Conservation (phyloP, 2,113 vertebrate species). For the Pogona vitticeps region DNA sequence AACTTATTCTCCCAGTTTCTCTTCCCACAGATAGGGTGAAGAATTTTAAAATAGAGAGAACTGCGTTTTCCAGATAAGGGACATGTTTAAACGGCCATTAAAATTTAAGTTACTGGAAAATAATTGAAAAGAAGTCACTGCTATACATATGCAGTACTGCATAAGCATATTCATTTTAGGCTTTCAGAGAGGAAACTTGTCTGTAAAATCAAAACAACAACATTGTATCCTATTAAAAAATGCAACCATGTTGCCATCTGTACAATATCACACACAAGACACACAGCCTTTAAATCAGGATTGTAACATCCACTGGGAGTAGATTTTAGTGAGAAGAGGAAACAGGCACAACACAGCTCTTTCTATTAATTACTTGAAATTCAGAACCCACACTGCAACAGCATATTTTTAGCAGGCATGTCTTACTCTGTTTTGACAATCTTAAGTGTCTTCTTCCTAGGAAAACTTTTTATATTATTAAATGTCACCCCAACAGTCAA, state of each 20-base stretch:
- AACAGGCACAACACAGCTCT: not conserved
- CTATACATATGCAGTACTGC: too few species aligned
- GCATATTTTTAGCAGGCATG: not conserved
- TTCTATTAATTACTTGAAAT: not conserved
- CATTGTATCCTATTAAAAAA: not conserved
- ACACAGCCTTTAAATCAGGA: not conserved
- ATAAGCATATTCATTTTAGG: not conserved
- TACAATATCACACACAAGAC: not conserved
- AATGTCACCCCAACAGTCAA: not conserved
- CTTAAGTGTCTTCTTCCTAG: not conserved
- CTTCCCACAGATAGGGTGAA: too few species aligned
- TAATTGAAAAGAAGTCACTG: not conserved
- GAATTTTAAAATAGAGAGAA: too few species aligned
- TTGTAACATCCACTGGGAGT: not conserved
- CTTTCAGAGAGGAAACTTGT: not conserved
- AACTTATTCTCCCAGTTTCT: too few species aligned
- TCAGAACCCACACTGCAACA: not conserved
- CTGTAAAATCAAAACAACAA: not conserved
- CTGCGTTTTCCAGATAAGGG: not conserved
- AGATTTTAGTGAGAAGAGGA: not conserved
- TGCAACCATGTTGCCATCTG: not conserved
- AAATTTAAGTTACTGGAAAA: not conserved
- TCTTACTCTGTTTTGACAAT: slow-evolving; percentile 1
- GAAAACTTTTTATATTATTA: not conserved
- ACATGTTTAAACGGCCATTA: not conserved